Evolutionary conservation across 2,888 invertebrate genomes (phyloP).

Genomic region (Eudemis profundana): DNA sequence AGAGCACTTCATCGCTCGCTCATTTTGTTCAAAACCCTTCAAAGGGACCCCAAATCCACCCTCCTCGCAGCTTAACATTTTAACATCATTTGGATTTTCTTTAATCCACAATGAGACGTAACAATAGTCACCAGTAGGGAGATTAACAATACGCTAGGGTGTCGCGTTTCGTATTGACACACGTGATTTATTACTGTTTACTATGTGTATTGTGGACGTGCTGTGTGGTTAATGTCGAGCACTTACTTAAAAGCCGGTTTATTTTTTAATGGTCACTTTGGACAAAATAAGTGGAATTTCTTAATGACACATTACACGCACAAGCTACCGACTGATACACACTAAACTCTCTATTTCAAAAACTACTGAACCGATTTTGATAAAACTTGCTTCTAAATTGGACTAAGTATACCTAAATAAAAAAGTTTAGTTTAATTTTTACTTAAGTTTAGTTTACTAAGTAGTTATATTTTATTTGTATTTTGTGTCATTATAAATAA

Average conservation of each 20-base stretch:
- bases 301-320: too few relatives aligned
- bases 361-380: too few relatives aligned
- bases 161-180: slow-evolving; percentile 35
- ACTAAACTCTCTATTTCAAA: too few relatives aligned
- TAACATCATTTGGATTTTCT: slow-evolving; percentile 60
- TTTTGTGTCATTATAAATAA: too few relatives aligned
- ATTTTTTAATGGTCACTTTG: too few relatives aligned
- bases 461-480: too few relatives aligned
- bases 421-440: too few relatives aligned
- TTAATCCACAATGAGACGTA: slow-evolving; percentile 58
- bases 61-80: slow-evolving; percentile 50
- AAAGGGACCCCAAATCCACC: slow-evolving; percentile 29
- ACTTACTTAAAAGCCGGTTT: background rate
- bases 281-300: too few relatives aligned
- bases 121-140: slow-evolving; percentile 41
- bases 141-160: slow-evolving; percentile 47
- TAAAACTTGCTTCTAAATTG: too few relatives aligned
- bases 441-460: too few relatives aligned
- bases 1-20: background rate
- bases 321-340: too few relatives aligned
- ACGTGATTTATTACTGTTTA: slow-evolving; percentile 23
- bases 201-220: slow-evolving; percentile 22
- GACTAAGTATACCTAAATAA: too few relatives aligned
- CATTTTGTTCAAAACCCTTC: background rate
- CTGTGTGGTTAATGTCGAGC: slow-evolving; percentile 22